phyloP scores from a whole-genome alignment of 2,888 invertebrate genomes.

The Alloplasta piceator region DNA sequence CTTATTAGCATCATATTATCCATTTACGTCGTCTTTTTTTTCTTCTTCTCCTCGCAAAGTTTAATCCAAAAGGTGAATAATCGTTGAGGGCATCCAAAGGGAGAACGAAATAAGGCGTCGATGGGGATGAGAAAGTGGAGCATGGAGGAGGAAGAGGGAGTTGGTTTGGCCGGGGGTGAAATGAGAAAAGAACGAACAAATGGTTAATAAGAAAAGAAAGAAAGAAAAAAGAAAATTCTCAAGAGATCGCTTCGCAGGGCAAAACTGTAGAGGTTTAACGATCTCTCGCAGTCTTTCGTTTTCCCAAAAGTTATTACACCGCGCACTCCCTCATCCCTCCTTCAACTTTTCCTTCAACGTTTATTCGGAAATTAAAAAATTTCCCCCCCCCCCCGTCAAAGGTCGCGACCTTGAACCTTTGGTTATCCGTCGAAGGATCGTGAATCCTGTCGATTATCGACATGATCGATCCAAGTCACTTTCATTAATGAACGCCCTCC shows the following conservation, averaged over 20 bases:
- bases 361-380: constrained; percentile 58
- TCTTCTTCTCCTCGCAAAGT: constrained; percentile 31
- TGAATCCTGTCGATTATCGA: constrained; percentile 1
- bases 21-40: constrained; percentile 17
- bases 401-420: constrained; percentile 14
- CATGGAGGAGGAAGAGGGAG: no score
- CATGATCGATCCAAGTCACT: constrained; percentile 17
- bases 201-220: constrained; percentile 49
- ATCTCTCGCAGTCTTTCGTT: constrained; percentile 31
- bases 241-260: constrained; percentile 35
- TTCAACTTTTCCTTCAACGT: constrained; percentile 14
- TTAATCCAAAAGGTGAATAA: constrained; percentile 53
- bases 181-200: constrained; percentile 35
- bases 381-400: neutral
- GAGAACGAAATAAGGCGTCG: constrained; percentile 32
- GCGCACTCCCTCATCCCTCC: neutral
- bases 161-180: neutral
- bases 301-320: constrained; percentile 51
- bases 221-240: constrained; percentile 23
- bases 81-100: constrained; percentile 31
- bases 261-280: constrained; percentile 37
- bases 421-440: constrained; percentile 15
- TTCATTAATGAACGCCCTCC: constrained; percentile 8
- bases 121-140: constrained; percentile 17
- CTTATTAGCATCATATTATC: constrained; percentile 50